Evolutionary conservation across 1,140 invertebrate genomes (phyloP), one percentile per base, ranked within the genome.

Genomic region (Cydia splendana): DNA sequence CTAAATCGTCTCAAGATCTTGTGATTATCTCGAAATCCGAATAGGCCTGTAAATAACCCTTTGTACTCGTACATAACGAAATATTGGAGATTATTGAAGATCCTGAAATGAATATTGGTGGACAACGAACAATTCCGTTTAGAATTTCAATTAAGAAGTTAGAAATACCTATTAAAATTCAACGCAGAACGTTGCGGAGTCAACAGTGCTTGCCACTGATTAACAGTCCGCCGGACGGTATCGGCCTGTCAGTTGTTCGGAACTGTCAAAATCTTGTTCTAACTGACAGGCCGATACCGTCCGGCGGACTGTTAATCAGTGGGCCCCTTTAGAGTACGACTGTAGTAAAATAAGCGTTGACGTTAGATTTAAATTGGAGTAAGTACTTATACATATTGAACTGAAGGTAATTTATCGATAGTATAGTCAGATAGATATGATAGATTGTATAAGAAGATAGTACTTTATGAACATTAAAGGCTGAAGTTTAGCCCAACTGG

Each of bases 121-220:
- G 81, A 82, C 78, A 78, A 75, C 80, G 78, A 85, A 82, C 79
- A 80, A 83, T 80, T 79, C 78, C 82, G 79, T 76, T 83, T 82
- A 82, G 81, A 85, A 85, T 84, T 85, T 82, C 80, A 85, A 85
- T 84, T 83, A 85, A 84, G 79, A 85, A 85, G 80, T 85, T 85
- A 85, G 80, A 69, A 76, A 73, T 75, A 77, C 53, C 80, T 79
- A 85, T 85, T 85, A 82, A 85, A 82, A 85, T 85, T 85, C 84
- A 82, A 77, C 79, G 76, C 74, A 82, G 76, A 53, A 6, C 77
- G 74, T 53, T 78, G 76, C 78, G 80, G 77, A 74, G 69, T 65
- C 77, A 73, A 77, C 78, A 84, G 78, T 76, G 67, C 77, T 78
- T n/a, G n/a, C n/a, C n/a, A n/a, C n/a, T n/a, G n/a, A n/a, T n/a